phyloP scores from a whole-genome alignment of 2,888 invertebrate genomes.

The Eustalomyia histrio region DNA sequence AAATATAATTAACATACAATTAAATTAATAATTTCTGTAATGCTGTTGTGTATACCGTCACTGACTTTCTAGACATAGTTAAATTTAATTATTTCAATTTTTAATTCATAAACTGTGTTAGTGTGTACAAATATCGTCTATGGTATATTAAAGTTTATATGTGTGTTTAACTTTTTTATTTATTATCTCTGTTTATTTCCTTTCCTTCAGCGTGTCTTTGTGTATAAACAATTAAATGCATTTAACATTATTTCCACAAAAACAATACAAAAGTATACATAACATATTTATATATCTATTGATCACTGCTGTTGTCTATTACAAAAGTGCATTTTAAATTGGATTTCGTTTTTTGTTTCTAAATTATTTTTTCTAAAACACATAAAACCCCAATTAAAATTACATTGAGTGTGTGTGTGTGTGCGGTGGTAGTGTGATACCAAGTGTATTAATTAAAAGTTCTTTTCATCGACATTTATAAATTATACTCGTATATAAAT shows the following conservation, averaged over 20 bases:
- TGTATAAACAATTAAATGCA: slow-evolving; percentile 21
- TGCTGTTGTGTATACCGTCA: background rate
- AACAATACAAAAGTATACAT: background rate
- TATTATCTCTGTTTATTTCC: background rate
- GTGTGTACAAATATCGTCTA: background rate
- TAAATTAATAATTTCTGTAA: background rate
- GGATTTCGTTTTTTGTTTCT: background rate
- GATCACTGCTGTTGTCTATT: background rate
- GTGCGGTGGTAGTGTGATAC: background rate
- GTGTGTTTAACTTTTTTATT: background rate
- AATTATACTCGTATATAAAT: slow-evolving; percentile 8
- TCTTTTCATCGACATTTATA: slow-evolving; percentile 37
- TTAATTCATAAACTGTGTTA: background rate
- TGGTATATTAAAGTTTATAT: background rate
- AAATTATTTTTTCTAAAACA: background rate
- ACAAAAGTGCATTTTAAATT: slow-evolving; percentile 3
- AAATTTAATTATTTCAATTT: too few species aligned
- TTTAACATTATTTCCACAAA: slow-evolving; percentile 15
- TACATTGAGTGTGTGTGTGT: slow-evolving; percentile 38
- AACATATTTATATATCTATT: background rate
- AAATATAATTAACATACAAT: background rate
- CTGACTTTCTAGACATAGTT: background rate
- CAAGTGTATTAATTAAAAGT: slow-evolving; percentile 23
- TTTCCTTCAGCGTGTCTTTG: too few species aligned
- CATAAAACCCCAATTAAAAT: slow-evolving; percentile 48